phyloP scores from a whole-genome alignment of 2,888 invertebrate species.

The Ceriagrion tenellum region DNA sequence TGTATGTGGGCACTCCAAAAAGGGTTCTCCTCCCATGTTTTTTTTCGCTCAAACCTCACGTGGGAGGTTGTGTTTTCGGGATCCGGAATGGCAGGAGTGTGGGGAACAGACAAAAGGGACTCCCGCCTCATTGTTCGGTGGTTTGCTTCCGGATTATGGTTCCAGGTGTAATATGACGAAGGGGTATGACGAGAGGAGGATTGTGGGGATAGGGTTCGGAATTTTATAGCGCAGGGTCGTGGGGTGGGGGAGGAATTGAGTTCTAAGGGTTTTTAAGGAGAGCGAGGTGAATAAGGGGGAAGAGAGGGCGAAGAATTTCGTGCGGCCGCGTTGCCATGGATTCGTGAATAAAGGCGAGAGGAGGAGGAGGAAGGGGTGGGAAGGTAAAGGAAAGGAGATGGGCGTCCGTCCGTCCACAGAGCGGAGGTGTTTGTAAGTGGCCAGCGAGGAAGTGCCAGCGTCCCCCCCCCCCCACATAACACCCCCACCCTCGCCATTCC shows the following conservation, averaged over 20 bases:
- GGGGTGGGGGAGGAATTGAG: too few relatives aligned
- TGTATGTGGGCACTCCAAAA: not conserved
- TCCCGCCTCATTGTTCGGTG: not conserved
- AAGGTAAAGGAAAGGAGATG: not conserved
- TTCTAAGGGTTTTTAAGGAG: too few relatives aligned
- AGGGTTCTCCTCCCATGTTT: not conserved
- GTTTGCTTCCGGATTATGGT: constrained; percentile 54
- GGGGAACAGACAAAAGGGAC: not conserved
- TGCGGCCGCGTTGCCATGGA: too few relatives aligned
- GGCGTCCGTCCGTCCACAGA: too few relatives aligned
- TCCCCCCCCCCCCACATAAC: not conserved
- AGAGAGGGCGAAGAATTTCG: too few relatives aligned
- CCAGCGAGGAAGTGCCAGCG: not conserved
- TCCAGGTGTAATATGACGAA: constrained; percentile 61
- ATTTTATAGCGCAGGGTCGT: not conserved
- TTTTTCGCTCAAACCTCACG: constrained; percentile 12
- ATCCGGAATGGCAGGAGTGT: too few relatives aligned
- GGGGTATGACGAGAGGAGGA: not conserved
- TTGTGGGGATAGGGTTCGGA: not conserved
- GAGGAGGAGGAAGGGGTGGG: not conserved
- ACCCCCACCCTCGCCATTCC: not conserved
- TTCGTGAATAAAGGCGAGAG: too few relatives aligned
- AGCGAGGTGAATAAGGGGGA: too few relatives aligned
- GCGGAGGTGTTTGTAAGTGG: constrained; percentile 38
- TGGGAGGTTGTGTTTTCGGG: not conserved